Percentiles rank a stretch among this genome's conserved stretches.
Conservation (phyloP, 2,797 vertebrate species). For the Poeciliopsis presidionis region DNA sequence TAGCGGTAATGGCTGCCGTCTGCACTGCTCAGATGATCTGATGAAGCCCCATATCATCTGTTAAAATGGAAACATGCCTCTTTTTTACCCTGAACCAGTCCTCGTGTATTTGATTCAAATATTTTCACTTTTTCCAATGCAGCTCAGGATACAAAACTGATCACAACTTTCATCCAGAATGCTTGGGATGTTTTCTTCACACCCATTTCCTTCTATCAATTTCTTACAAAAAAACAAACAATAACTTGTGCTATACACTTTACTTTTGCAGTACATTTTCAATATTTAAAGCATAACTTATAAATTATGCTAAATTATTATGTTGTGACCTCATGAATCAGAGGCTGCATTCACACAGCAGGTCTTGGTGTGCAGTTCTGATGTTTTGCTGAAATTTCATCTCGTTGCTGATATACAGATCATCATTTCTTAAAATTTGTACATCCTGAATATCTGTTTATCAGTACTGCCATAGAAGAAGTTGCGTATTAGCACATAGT, state of each 20-base stretch:
- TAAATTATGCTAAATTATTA: background rate
- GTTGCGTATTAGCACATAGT: constrained; percentile 34
- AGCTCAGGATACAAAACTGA: background rate
- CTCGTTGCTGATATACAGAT: no score
- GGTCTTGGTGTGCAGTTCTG: no score
- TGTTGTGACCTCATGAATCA: no score
- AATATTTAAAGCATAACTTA: background rate
- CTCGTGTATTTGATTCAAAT: background rate
- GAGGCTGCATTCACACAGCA: no score
- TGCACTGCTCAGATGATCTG: background rate
- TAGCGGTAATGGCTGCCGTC: background rate
- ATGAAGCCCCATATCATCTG: background rate
- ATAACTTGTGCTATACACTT: background rate
- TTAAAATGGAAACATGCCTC: background rate
- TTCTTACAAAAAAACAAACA: background rate
- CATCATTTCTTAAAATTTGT: no score
- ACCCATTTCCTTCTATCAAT: background rate
- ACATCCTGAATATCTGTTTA: constrained; percentile 50
- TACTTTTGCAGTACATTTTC: background rate
- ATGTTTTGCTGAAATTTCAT: no score
- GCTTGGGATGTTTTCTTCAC: background rate
- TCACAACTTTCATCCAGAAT: background rate
- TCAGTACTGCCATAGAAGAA: constrained; percentile 28
- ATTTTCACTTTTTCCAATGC: background rate
- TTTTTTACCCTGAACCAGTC: background rate